Base-by-base conservation (phyloP, 2,113 vertebrate genomes). In the Alaudala cheleensis region DNA sequence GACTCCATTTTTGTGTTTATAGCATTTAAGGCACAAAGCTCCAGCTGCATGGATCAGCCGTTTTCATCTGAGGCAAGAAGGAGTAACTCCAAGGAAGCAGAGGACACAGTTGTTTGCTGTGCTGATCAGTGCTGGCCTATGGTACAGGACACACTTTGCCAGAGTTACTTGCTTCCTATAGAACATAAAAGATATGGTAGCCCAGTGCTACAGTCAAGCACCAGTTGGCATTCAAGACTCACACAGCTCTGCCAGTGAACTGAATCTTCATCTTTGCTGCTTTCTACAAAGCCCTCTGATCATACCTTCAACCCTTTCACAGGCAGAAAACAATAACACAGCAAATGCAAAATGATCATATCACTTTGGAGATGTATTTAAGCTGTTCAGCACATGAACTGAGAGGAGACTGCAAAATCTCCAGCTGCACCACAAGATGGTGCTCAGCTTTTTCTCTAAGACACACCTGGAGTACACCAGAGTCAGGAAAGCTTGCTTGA, bases 371-470 rank as follows among this genome's bases (percentile, higher is more conserved):
- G 26, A 50, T 29, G 6, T n/a, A 29, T 57, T 85, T 83, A 42
- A 56, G 26, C 34, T 64, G 28, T 67, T 90, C 60, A 66, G 47
- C 44, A 31, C 21, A 19, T 5, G 21, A 88, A 65, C 12, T 18
- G n/a, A 81, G 14, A 70, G 44, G 1, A 57, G 18, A 74, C 21
- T 14, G 57, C 29, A 69, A 76, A 90, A 73, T 80, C 81, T 86
- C 29, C 60, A 51, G 14, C 66, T 77, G 33, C 24, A 78, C 95
- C 94, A 90, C 81, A 5, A 96, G 96, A 53, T 95, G 92, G 91
- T 96, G 90, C 85, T 94, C 87, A 86, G 62, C 11, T 26, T 28
- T 34, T 51, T 88, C 78, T 58, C 18, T 21, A 40, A 50, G 31
- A 47, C 17, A 39, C 7, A 22, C n/a, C 34, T 3, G 22, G 20